Base-by-base conservation (phyloP, 2,113 vertebrate genomes). In the Murina feae region DNA sequence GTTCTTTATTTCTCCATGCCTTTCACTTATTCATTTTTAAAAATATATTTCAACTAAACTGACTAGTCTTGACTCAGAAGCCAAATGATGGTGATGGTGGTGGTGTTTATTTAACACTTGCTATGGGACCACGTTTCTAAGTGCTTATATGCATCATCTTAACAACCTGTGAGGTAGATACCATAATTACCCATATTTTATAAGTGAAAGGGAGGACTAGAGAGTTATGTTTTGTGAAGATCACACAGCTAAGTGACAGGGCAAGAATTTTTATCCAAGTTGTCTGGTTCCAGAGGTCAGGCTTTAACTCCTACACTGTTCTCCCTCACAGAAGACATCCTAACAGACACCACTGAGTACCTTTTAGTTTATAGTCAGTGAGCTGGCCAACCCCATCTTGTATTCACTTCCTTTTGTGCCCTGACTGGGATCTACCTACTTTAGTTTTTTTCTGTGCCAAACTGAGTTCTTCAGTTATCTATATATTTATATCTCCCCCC, bases 11-110 rank as follows among this genome's bases (percentile, higher is more conserved):
- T 90, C 49, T 72, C 63, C 28, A 12, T 72, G 12, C 4, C 58
- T 95, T 71, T 89, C 42, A 78, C 35, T 89, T 75, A 58, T 39
- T 96, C 25, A 63, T 84, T 68, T 72, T 90, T 93, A 49, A 42
- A 44, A 30, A 49, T 68, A 25, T 69, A 25, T 49, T 80, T 21
- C 49, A 88, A 6, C 32, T 94, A 76, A 35, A 93, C 74, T n/a
- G 17, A 76, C 37, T 25, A 85, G 32, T 92, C 21, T 71, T 91
- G 51, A 71, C 30, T 95, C 21, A 69, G 35, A 49, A 18, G 71
- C 65, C 76, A 84, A 28, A 28, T 81, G 68, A 51, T 78, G 35
- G 23, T 86, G 51, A 4, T 81, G 39, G 1, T 63, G 51, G 39
- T 58, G 23, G 9, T 71, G 23, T 71, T 90, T 86, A 76, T 23